phyloP scores from a whole-genome alignment of 2,797 vertebrate genomes.

The Sebastes taczanowskii region DNA sequence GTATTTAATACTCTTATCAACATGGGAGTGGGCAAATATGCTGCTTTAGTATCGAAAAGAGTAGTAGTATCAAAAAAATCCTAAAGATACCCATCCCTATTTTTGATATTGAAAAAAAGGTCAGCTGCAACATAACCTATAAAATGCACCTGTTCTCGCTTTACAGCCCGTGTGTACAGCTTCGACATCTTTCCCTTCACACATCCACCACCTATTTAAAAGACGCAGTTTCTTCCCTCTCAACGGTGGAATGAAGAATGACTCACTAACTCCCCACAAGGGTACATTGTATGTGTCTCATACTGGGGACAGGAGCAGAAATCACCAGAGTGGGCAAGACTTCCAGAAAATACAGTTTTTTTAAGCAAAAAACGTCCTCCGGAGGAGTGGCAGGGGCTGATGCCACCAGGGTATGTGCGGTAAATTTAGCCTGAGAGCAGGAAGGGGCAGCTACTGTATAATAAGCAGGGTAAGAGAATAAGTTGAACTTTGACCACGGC shows the following conservation, averaged over 20 bases:
- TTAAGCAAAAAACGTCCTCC: conserved; percentile 42
- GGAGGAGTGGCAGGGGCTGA: conserved; percentile 24
- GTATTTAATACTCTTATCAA: too few species aligned
- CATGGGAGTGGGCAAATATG: too few species aligned
- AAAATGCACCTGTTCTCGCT: background rate
- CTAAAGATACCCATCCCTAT: too few species aligned
- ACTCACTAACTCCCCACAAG: conserved; percentile 10
- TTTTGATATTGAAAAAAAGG: background rate
- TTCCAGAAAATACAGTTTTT: conserved; percentile 33
- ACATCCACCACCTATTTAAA: conserved; percentile 20
- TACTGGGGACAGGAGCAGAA: conserved; percentile 4
- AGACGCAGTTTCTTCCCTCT: background rate
- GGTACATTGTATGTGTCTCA: background rate
- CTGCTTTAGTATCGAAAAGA: too few species aligned
- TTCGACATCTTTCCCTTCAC: background rate
- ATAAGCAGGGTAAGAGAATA: conserved; percentile 59
- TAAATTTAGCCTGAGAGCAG: conserved; percentile 65
- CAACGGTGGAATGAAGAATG: conserved; percentile 36
- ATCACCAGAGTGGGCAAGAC: conserved; percentile 4
- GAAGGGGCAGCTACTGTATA: conserved; percentile 51
- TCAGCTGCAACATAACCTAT: background rate
- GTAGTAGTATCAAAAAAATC: too few species aligned
- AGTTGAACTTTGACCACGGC: conserved; percentile 62
- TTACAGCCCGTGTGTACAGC: background rate
- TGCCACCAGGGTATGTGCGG: conserved; percentile 29